These are phyloP conservation scores for Odiellus spinosus DNA, from an alignment of 2,888 invertebrate species.

Conservation along the genomic window DNA sequence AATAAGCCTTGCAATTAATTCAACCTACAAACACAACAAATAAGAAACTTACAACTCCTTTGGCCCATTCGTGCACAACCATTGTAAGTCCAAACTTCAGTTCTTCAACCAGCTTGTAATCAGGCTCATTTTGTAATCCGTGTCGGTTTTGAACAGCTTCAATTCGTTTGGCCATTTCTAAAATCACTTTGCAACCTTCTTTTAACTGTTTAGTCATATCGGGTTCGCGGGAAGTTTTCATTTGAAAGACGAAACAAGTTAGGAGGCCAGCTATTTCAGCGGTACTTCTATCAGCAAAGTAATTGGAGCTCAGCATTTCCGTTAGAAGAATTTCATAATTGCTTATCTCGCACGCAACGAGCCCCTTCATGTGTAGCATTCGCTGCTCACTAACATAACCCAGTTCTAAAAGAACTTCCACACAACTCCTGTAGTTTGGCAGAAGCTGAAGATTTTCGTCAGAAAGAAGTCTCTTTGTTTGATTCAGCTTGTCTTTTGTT, in stretches of 20 bases:
- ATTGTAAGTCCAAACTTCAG: constrained; percentile 80
- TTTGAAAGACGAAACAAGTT: constrained; percentile 84
- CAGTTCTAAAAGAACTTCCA: constrained; percentile 45
- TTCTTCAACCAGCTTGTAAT: constrained; percentile 40
- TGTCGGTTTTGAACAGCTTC: constrained; percentile 46
- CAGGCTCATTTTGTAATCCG: constrained; percentile 36
- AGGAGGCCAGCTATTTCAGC: constrained; percentile 87
- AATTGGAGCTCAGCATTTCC: constrained; percentile 77
- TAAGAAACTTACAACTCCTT: constrained; percentile 55
- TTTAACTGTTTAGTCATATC: constrained; percentile 20
- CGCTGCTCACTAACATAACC: constrained; percentile 58
- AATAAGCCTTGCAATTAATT: too few species aligned
- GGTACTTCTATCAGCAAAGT: constrained; percentile 65
- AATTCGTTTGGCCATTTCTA: constrained; percentile 50
- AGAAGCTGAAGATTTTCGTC: constrained; percentile 68
- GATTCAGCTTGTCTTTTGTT: constrained; percentile 42
- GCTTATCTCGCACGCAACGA: constrained; percentile 72
- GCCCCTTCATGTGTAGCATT: constrained; percentile 58
- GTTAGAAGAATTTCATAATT: constrained; percentile 75
- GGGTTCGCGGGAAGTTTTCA: constrained; percentile 35
- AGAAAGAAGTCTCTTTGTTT: constrained; percentile 58
- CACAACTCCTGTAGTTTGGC: constrained; percentile 70
- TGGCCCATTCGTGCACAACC: constrained; percentile 93
- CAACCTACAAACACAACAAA: too few species aligned
- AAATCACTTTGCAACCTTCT: constrained; percentile 53